Percentiles rank a stretch among this genome's conserved stretches.
phyloP scores from a whole-genome alignment of 64 coral and sea anemone genomes.

The Cladopsammia gracilis region DNA sequence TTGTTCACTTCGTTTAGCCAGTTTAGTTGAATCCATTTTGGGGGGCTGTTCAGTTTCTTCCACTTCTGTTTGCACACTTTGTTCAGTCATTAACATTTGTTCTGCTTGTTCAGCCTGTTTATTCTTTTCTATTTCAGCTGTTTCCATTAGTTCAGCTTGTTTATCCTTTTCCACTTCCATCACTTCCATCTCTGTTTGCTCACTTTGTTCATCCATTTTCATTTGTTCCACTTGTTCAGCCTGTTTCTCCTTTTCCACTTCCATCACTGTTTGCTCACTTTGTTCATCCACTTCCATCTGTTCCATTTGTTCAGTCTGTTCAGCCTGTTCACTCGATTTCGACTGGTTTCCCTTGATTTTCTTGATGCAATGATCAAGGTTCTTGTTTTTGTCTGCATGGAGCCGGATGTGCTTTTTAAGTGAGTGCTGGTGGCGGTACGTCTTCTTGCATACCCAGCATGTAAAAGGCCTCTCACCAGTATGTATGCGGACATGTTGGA shows the following conservation, averaged over 20 bases:
- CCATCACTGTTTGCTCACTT: too few relatives aligned
- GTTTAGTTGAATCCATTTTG: not conserved
- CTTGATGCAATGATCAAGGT: constrained; percentile 23
- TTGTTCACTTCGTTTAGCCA: not conserved
- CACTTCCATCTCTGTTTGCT: not conserved
- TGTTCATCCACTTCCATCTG: not conserved
- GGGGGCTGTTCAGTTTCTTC: not conserved
- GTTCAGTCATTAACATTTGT: not conserved
- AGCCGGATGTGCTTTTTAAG: constrained; percentile 45
- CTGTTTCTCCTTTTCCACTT: not conserved
- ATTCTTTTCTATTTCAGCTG: too few relatives aligned
- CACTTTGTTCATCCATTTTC: not conserved
- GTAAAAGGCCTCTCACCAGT: constrained; percentile 40
- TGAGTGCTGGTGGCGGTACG: constrained; percentile 17
- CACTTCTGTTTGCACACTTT: not conserved
- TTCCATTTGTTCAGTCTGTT: not conserved
- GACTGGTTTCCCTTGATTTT: constrained; percentile 32
- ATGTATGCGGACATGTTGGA: constrained; percentile 31
- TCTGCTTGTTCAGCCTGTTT: not conserved
- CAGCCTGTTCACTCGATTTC: not conserved
- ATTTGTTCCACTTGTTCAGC: not conserved
- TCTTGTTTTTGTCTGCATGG: constrained; percentile 34
- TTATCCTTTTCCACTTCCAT: too few relatives aligned
- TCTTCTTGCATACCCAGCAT: constrained; percentile 41
- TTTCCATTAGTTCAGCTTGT: not conserved